Percentiles rank a stretch among this genome's conserved stretches.
Evolutionary conservation across 2,888 invertebrate species (phyloP).

Genomic region (Campopleginae sp.): DNA sequence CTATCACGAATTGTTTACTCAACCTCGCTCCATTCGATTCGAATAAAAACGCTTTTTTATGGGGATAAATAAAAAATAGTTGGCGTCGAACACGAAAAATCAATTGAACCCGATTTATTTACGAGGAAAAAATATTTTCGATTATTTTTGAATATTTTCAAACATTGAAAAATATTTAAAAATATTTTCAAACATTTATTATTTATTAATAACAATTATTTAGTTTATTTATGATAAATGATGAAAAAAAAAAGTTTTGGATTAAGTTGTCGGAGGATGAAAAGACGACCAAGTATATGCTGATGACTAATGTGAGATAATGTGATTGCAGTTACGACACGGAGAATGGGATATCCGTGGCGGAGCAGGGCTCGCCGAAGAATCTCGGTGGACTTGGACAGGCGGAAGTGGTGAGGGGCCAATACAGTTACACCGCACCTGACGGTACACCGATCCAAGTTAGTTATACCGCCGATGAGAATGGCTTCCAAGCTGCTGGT

Average conservation of each 20-base stretch:
- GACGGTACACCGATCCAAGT: constrained; percentile 88
- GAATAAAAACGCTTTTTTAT: neutral
- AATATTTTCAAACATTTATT: no score
- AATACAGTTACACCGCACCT: constrained; percentile 89
- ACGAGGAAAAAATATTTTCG: no score
- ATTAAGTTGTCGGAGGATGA: neutral
- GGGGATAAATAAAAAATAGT: no score
- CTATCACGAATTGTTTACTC: neutral
- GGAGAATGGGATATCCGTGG: constrained; percentile 87
- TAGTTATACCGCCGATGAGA: constrained; percentile 89
- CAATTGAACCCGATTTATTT: no score
- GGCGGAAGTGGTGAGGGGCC: constrained; percentile 85
- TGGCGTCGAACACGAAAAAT: no score
- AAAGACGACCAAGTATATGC: constrained; percentile 16
- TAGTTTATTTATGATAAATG: neutral
- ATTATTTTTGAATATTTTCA: no score
- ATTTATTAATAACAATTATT: neutral
- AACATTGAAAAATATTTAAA: no score
- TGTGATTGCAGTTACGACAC: constrained; percentile 85
- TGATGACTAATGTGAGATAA: constrained; percentile 63
- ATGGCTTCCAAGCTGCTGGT: constrained; percentile 89
- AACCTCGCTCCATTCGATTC: neutral
- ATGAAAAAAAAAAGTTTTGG: neutral
- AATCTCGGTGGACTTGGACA: constrained; percentile 85
- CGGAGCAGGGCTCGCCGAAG: constrained; percentile 86